Percentiles rank a stretch among this genome's conserved stretches.
phyloP scores from a whole-genome alignment of 2,113 vertebrate genomes.

The Phycodurus eques region DNA sequence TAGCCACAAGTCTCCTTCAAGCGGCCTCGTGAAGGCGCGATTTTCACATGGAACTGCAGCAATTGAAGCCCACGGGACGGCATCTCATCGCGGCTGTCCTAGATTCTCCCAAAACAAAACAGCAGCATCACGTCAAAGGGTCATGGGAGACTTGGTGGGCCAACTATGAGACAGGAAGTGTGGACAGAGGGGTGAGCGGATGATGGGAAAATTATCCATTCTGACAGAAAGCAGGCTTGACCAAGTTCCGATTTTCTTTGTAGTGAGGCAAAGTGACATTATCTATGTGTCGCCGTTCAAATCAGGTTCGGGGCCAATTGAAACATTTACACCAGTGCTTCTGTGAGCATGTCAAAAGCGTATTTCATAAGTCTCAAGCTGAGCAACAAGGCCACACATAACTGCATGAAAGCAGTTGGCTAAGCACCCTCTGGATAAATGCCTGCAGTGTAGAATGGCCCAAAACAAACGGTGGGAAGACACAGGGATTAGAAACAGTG shows the following conservation, averaged over 20 bases:
- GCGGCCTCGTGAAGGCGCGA: conserved; percentile 1
- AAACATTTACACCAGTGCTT: conserved; percentile 7
- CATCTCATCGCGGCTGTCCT: conserved; percentile 54
- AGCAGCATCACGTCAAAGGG: conserved; percentile 60
- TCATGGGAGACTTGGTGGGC: conserved; percentile 67
- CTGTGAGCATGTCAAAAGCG: neutral
- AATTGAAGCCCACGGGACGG: conserved; percentile 44
- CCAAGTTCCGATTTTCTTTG: conserved; percentile 33
- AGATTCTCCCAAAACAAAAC: conserved; percentile 64
- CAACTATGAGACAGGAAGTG: conserved; percentile 73
- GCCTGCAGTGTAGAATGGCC: conserved; percentile 49
- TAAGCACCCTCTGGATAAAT: conserved; percentile 49
- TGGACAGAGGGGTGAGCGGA: conserved; percentile 60
- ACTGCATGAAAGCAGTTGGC: conserved; percentile 65
- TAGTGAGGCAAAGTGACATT: conserved; percentile 23
- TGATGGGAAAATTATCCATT: conserved; percentile 70
- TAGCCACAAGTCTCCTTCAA: conserved; percentile 14
- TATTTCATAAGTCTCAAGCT: neutral
- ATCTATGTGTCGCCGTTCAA: conserved; percentile 17
- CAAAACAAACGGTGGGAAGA: conserved; percentile 61
- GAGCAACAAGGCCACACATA: conserved; percentile 13
- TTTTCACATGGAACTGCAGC: conserved; percentile 21
- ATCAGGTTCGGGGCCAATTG: neutral
- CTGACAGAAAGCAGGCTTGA: conserved; percentile 44
- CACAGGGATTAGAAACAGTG: conserved; percentile 45